Evolutionary conservation across 2,113 vertebrate genomes (phyloP).

Genomic region (Nettapus auritus): DNA sequence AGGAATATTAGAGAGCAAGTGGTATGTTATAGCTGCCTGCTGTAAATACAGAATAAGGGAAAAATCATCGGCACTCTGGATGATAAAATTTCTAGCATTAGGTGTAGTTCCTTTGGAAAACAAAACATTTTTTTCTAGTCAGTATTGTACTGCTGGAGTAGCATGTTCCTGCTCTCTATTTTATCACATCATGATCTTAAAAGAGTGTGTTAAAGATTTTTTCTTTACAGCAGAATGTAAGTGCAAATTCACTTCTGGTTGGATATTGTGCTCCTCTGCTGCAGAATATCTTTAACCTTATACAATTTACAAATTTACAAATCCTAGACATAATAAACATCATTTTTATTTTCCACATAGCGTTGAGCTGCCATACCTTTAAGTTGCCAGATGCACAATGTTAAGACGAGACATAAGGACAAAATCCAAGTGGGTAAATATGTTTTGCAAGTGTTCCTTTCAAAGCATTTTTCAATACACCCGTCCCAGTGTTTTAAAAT

Average conservation of each 20-base stretch:
- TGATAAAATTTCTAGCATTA: background rate
- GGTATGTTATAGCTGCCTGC: background rate
- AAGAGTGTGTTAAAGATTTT: background rate
- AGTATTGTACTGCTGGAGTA: background rate
- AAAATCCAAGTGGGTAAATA: background rate
- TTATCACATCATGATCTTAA: background rate
- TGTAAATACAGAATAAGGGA: constrained; percentile 9
- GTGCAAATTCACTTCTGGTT: background rate
- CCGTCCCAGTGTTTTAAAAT: background rate
- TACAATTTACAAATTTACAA: background rate
- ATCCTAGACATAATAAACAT: background rate
- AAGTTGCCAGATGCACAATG: background rate
- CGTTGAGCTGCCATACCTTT: background rate
- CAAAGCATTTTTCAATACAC: background rate
- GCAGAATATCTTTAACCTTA: background rate
- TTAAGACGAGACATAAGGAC: background rate
- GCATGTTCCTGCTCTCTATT: background rate
- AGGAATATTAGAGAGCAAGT: constrained; percentile 41
- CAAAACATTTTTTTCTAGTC: background rate
- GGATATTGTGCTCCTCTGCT: background rate
- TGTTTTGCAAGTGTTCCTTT: background rate
- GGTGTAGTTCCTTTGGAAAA: background rate
- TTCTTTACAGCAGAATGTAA: background rate
- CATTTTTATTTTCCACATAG: background rate
- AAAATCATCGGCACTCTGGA: background rate